These are phyloP conservation scores for Myiozetetes cayanensis DNA, from an alignment of 2,113 vertebrate species.

Conservation along the genomic window DNA sequence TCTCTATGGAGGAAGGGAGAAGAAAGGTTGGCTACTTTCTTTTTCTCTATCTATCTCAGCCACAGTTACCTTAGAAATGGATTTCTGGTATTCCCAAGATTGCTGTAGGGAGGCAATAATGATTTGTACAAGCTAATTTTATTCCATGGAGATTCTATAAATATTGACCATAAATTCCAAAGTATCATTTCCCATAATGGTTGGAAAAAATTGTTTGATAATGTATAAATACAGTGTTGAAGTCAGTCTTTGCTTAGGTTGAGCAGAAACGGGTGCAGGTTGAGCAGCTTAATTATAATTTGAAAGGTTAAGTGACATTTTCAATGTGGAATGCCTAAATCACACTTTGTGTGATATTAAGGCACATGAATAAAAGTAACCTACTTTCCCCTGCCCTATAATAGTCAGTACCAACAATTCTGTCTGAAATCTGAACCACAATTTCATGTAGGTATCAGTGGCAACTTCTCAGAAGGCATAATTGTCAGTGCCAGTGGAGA, in stretches of 20 bases:
- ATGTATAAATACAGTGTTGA: not conserved
- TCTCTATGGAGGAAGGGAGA: conserved; percentile 80
- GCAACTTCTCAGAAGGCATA: not conserved
- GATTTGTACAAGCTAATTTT: not conserved
- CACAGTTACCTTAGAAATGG: not conserved
- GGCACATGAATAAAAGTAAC: not conserved
- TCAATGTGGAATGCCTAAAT: not conserved
- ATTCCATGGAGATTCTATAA: not conserved
- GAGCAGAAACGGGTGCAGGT: not conserved
- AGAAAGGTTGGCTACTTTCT: conserved; percentile 82
- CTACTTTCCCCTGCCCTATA: not conserved
- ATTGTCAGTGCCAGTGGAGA: not conserved
- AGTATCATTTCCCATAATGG: not conserved
- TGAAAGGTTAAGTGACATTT: not conserved
- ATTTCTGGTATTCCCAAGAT: not conserved
- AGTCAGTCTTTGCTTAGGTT: not conserved
- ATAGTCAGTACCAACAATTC: not conserved
- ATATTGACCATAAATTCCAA: not conserved
- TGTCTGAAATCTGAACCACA: not conserved
- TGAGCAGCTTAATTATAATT: not conserved
- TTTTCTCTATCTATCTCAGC: not conserved
- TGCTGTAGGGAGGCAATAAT: not conserved
- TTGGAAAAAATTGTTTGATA: not conserved
- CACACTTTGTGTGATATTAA: not conserved
- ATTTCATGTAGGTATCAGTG: not conserved